phyloP scores from a whole-genome alignment of 2,113 vertebrate genomes.

The Aleadryas rufinucha region DNA sequence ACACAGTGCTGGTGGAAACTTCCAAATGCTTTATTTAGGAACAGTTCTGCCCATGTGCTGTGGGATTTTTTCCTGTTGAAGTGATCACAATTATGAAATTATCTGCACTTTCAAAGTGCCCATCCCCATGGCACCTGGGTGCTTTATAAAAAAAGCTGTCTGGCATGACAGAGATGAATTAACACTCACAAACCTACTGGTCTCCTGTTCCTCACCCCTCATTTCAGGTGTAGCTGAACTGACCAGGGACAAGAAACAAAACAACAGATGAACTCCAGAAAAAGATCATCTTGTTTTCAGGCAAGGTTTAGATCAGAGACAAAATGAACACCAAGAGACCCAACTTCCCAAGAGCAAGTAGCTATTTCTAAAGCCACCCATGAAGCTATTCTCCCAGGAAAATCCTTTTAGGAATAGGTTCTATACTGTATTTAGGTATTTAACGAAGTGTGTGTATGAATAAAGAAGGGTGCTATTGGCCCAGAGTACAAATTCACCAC shows the following conservation, averaged over 20 bases:
- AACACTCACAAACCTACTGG: not conserved
- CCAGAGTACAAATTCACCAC: not conserved
- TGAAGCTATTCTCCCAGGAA: not conserved
- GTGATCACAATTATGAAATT: not conserved
- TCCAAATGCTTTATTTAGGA: conserved; percentile 36
- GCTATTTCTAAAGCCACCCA: conserved; percentile 2
- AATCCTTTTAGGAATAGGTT: not conserved
- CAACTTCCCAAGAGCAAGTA: conserved; percentile 16
- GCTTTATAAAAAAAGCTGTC: not conserved
- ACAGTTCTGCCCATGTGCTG: not conserved
- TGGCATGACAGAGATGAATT: not conserved
- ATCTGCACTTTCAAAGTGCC: not conserved
- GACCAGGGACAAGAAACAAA: not conserved
- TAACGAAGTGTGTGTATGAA: not conserved
- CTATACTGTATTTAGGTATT: not conserved
- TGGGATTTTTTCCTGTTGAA: not conserved
- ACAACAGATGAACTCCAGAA: not conserved
- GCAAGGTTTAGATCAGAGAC: not conserved
- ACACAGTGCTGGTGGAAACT: not conserved
- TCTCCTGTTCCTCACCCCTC: not conserved
- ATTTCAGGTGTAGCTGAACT: not conserved
- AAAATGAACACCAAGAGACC: not conserved
- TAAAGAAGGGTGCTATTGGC: not conserved
- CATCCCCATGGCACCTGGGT: not conserved
- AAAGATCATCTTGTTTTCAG: conserved; percentile 4